phyloP scores from a whole-genome alignment of 2,888 invertebrate genomes.

The Taphrorychus bicolor region DNA sequence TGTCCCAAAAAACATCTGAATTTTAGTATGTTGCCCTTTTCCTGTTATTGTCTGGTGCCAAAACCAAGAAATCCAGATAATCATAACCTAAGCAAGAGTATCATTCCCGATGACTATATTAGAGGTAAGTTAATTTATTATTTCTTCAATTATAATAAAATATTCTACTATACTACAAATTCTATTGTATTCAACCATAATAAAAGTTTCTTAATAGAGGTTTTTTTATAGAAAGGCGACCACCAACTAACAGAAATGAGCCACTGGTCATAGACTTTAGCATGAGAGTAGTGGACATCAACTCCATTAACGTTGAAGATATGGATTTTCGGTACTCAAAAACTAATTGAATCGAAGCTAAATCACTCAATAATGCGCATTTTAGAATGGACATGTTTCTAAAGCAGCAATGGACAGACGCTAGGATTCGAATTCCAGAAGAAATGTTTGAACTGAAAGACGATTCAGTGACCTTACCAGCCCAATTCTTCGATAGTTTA shows the following conservation, averaged over 20 bases:
- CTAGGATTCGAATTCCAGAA: slow-evolving; percentile 75
- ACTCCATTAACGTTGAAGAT: slow-evolving; percentile 87
- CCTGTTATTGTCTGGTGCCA: slow-evolving; percentile 40
- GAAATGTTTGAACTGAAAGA: slow-evolving; percentile 83
- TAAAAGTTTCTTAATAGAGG: too few species aligned
- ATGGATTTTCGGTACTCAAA: slow-evolving; percentile 81
- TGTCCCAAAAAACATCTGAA: background rate
- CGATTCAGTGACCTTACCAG: slow-evolving; percentile 80
- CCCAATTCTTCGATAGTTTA: slow-evolving; percentile 82
- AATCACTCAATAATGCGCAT: slow-evolving; percentile 25
- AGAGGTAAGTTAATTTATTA: slow-evolving; percentile 45
- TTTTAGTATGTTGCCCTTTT: slow-evolving; percentile 3
- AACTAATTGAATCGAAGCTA: too few species aligned
- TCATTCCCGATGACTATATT: slow-evolving; percentile 50
- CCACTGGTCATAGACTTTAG: slow-evolving; percentile 81
- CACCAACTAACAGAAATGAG: slow-evolving; percentile 74
- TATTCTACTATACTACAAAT: too few species aligned
- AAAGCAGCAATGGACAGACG: slow-evolving; percentile 81
- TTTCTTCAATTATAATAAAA: too few species aligned
- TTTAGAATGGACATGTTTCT: slow-evolving; percentile 85
- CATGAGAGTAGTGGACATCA: slow-evolving; percentile 85
- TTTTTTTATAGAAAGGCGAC: slow-evolving; percentile 72
- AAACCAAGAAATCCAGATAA: slow-evolving; percentile 47
- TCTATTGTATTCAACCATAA: too few species aligned
- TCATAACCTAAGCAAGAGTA: slow-evolving; percentile 48